Conservation (phyloP, 1,140 invertebrate species). For the Cataglyphis hispanica region DNA sequence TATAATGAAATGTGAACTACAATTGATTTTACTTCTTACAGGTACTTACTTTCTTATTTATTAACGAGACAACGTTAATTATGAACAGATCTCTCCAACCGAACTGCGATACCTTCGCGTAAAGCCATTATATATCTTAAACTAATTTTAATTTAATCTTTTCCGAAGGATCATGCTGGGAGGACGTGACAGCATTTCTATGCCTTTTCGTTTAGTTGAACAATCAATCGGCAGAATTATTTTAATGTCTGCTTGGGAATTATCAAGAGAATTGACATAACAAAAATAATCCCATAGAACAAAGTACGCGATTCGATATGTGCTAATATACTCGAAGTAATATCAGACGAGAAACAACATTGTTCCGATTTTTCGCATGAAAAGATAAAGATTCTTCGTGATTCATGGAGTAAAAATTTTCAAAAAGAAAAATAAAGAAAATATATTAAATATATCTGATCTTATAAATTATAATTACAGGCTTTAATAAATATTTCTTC, state of each 20-base stretch:
- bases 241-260: neutral
- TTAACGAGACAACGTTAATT: constrained; percentile 46
- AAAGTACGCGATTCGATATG: neutral
- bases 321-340: neutral
- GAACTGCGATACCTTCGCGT: neutral
- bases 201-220: neutral
- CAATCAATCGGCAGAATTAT: neutral
- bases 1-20: constrained; percentile 49
- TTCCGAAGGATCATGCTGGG: neutral
- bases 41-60: constrained; percentile 41
- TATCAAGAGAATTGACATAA: neutral
- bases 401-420: neutral
- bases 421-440: neutral
- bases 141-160: neutral
- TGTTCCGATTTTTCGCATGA: neutral
- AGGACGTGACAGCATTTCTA: neutral
- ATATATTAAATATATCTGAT: neutral
- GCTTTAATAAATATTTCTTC: too few species aligned
- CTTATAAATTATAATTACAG: too few species aligned
- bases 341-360: neutral
- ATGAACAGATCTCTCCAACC: constrained; percentile 42
- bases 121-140: constrained; percentile 9
- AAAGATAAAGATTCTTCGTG: too few species aligned
- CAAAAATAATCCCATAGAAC: neutral
- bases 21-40: constrained; percentile 42